phyloP scores from a whole-genome alignment of 2,888 invertebrate genomes.

The Epicampocera succincta region DNA sequence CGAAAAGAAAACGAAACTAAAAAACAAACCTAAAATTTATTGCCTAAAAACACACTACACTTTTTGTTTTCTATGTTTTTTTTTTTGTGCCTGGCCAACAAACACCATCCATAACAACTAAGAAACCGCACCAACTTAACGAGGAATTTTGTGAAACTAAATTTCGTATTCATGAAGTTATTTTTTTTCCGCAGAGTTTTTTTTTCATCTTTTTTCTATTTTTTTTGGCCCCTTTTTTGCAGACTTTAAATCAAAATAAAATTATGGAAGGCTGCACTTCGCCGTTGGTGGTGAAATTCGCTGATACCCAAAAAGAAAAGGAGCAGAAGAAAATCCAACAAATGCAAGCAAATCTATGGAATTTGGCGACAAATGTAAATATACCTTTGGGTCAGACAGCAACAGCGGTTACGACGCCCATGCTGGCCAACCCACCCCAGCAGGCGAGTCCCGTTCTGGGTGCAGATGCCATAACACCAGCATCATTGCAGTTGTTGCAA shows the following conservation, averaged over 20 bases:
- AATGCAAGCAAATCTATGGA: conserved; percentile 96
- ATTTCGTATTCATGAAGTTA: conserved; percentile 37
- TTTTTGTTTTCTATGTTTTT: conserved; percentile 21
- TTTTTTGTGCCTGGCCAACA: conserved; percentile 22
- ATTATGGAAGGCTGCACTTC: conserved; percentile 99
- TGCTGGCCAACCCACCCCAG: conserved; percentile 81
- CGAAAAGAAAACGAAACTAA: background rate
- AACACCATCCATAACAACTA: conserved; percentile 4
- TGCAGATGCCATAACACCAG: conserved; percentile 83
- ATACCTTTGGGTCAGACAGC: conserved; percentile 83
- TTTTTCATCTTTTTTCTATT: background rate
- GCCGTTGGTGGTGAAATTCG: conserved; percentile 99
- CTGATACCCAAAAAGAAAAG: conserved; percentile 99
- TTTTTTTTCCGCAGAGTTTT: conserved; percentile 12
- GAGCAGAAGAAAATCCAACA: conserved; percentile 98
- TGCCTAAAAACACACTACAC: conserved; percentile 55
- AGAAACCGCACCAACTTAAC: background rate
- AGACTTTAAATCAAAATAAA: conserved; percentile 96
- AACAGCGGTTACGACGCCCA: conserved; percentile 82
- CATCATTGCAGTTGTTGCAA: conserved; percentile 85
- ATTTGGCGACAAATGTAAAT: conserved; percentile 85
- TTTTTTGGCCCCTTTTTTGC: background rate
- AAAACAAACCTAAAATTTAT: conserved; percentile 44
- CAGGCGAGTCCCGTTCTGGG: conserved; percentile 81
- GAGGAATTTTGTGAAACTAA: conserved; percentile 13